Evolutionary conservation across 2,888 invertebrate species (phyloP).

Genomic region (Myopa testacea): DNA sequence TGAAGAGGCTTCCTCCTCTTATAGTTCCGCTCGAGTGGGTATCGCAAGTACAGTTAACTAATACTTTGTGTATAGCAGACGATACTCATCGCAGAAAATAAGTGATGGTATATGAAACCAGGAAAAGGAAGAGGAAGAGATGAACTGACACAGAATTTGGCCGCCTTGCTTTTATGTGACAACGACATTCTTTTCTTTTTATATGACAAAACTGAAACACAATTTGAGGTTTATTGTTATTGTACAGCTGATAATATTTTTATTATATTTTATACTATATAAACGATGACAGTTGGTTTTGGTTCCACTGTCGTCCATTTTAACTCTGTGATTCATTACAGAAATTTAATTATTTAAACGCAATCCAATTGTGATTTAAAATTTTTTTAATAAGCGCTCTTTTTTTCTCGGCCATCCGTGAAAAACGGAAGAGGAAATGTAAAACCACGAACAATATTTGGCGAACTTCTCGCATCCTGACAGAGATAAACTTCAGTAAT

Average conservation of each 20-base stretch:
- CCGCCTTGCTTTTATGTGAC: not conserved
- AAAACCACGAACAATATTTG: too few relatives aligned
- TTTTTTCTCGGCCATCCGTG: too few relatives aligned
- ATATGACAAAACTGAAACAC: not conserved
- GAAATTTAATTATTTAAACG: too few relatives aligned
- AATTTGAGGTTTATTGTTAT: constrained; percentile 7
- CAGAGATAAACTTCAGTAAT: too few relatives aligned
- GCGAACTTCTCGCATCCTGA: too few relatives aligned
- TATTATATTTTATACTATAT: too few relatives aligned
- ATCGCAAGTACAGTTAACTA: not conserved
- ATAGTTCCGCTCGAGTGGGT: not conserved
- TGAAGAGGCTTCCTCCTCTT: not conserved
- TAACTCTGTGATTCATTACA: too few relatives aligned
- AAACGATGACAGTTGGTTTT: too few relatives aligned
- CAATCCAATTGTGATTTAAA: too few relatives aligned
- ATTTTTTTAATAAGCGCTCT: too few relatives aligned
- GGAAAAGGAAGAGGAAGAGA: not conserved
- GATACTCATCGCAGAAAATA: not conserved
- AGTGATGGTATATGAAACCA: not conserved
- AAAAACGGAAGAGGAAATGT: too few relatives aligned
- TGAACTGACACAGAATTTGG: not conserved
- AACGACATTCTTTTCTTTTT: not conserved
- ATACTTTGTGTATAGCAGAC: constrained; percentile 11
- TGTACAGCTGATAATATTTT: not conserved
- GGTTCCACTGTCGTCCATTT: not conserved